Conservation (phyloP, 2,797 vertebrate genomes). For the Hoplostethus atlanticus region DNA sequence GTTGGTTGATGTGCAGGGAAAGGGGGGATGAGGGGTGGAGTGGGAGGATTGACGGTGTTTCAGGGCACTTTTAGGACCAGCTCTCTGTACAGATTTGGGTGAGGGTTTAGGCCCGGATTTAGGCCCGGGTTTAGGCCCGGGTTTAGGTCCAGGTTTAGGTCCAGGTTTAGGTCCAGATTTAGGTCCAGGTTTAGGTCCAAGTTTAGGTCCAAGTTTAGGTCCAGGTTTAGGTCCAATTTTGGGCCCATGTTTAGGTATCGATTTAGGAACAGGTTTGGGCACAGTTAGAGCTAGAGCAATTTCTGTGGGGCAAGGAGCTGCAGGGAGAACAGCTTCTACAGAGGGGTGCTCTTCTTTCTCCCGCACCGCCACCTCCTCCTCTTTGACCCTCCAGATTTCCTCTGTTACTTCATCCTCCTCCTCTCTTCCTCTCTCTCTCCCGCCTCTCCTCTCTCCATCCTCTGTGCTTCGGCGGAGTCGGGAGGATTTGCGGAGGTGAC, state of each 20-base stretch:
- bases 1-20: slow-evolving; percentile 51
- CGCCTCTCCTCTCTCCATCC: slow-evolving; percentile 73
- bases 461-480: slow-evolving; percentile 84
- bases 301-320: slow-evolving; percentile 60
- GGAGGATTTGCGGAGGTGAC: slow-evolving; percentile 91
- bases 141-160: slow-evolving; percentile 41
- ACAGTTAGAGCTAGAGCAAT: slow-evolving; percentile 62
- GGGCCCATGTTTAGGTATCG: slow-evolving; percentile 70
- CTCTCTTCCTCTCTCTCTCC: slow-evolving; percentile 70
- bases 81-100: slow-evolving; percentile 66
- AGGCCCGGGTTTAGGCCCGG: background rate
- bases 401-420: slow-evolving; percentile 70
- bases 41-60: slow-evolving; percentile 74
- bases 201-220: slow-evolving; percentile 72
- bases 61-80: slow-evolving; percentile 77
- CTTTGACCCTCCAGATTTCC: slow-evolving; percentile 78
- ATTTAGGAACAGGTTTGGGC: slow-evolving; percentile 72
- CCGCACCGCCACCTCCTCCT: slow-evolving; percentile 58
- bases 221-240: slow-evolving; percentile 77
- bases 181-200: slow-evolving; percentile 52
- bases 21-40: slow-evolving; percentile 48
- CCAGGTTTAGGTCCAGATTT: background rate
- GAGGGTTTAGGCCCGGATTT: background rate
- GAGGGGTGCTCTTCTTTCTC: slow-evolving; percentile 59
- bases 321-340: slow-evolving; percentile 62